A percentile compares a stretch with the other conserved stretches of the same genome.
phyloP scores from a whole-genome alignment of 2,797 vertebrate genomes.

The Gymnodraco acuticeps region DNA sequence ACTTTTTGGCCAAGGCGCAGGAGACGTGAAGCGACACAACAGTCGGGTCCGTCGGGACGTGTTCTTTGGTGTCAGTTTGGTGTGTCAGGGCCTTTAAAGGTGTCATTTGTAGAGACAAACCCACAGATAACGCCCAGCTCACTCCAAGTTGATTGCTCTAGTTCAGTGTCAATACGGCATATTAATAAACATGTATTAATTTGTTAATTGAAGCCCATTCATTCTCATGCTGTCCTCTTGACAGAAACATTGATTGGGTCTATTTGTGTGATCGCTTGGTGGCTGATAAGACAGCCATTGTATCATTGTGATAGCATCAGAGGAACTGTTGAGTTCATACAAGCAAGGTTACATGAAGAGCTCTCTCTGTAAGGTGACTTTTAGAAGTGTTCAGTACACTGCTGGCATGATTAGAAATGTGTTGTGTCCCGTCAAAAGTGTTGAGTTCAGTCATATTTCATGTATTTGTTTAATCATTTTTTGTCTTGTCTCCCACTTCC shows the following conservation, averaged over 20 bases:
- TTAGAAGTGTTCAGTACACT: slow-evolving; percentile 2
- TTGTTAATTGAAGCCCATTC: slow-evolving; percentile 50
- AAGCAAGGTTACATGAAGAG: slow-evolving; percentile 52
- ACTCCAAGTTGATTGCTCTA: neutral
- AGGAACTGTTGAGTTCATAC: slow-evolving; percentile 36
- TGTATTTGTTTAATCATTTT: too few species aligned
- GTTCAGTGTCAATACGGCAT: slow-evolving; percentile 2
- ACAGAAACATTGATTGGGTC: slow-evolving; percentile 59
- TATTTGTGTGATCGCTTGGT: slow-evolving; percentile 47
- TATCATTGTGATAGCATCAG: slow-evolving; percentile 60
- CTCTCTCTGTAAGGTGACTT: slow-evolving; percentile 44
- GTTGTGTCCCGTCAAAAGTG: too few species aligned
- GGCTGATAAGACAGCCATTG: slow-evolving; percentile 57
- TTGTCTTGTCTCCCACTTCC: too few species aligned
- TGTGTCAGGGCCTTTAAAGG: neutral
- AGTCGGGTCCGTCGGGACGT: too few species aligned
- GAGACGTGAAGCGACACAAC: too few species aligned
- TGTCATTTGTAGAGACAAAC: neutral
- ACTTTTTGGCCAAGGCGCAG: too few species aligned
- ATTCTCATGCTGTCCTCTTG: slow-evolving; percentile 24
- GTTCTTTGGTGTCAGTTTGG: too few species aligned
- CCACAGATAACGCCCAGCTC: neutral
- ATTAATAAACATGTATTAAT: slow-evolving; percentile 38
- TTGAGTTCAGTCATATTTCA: too few species aligned
- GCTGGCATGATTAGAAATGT: slow-evolving; percentile 11